A percentile compares a stretch with the other conserved stretches of the same genome.
Conservation (phyloP, 2,113 vertebrate genomes). For the Microcebus murinus region DNA sequence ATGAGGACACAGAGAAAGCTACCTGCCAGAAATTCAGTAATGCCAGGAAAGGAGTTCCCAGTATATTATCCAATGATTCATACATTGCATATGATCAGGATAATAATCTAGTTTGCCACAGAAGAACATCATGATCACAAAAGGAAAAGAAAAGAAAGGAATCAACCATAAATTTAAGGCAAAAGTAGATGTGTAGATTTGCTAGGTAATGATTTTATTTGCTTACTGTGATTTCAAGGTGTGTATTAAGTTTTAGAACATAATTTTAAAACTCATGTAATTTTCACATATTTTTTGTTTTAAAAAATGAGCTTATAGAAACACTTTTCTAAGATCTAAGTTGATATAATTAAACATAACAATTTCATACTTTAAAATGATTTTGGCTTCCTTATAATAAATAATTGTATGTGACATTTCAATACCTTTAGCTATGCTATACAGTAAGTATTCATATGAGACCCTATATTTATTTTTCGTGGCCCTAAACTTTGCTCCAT, state of each 20-base stretch:
- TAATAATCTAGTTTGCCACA: not conserved
- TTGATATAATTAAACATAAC: not conserved
- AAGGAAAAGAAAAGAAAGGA: not conserved
- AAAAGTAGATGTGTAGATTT: not conserved
- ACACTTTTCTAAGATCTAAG: not conserved
- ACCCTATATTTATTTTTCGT: not conserved
- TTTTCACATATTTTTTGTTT: not conserved
- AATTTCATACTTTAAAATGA: not conserved
- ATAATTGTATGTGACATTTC: not conserved
- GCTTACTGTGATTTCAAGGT: not conserved
- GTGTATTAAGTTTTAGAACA: not conserved
- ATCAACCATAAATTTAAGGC: not conserved
- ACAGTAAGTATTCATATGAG: not conserved
- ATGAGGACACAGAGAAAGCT: not conserved
- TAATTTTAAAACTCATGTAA: not conserved
- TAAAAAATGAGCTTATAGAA: not conserved
- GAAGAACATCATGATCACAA: not conserved
- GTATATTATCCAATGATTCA: not conserved
- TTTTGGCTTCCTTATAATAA: not conserved
- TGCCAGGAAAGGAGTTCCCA: not conserved
- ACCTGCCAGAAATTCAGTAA: not conserved
- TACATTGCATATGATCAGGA: not conserved
- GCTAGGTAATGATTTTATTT: not conserved
- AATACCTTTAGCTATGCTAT: not conserved
- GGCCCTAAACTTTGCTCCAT: not conserved